Base-by-base conservation (phyloP, 2,888 invertebrate genomes). In the Pantelozetes paolii region DNA sequence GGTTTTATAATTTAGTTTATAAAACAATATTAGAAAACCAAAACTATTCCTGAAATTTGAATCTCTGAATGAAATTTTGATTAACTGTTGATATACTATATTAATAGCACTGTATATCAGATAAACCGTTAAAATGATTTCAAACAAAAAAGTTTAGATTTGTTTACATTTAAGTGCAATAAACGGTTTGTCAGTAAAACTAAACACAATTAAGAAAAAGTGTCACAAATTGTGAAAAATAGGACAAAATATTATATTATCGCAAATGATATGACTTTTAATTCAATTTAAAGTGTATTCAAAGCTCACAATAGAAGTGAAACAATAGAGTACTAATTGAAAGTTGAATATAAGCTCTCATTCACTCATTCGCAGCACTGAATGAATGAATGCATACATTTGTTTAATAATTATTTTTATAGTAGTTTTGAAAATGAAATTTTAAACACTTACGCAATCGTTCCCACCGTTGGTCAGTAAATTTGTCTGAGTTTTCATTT, bases 401-500 rank as follows among this genome's bases (percentile, higher is more conserved):
- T 5, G 15, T 20, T 54, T 3, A 54, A 54, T 54, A 54, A 54
- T 5, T 6, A 54, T 54, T 23, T 30, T 50, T 50, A 15, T 8
- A 40, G 6, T 5, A 64, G 26, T 64, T 20, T 13, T 6, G 13
- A 20, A 11, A 45, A 6, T 13, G 45, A 26, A 71, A 26, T 48
- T 0, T 32, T 23, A 20, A 20, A 54, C 32, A 86, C 88, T 87
- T 85, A 92, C 92, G 88, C 76, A 89, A 83, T 82, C 90, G 89
- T 77, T 92, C 90, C 88, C 91, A 91, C 77, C 90, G 89, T 81
- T 91, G 90, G 78, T 91, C 90, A 0, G 89, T 88, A 78, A 91
- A 88, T 77, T 88, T 88, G 81, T 89, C 88, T 69, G 90, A 90
- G 81, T 89, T 88, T 82, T 91, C 90, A 81, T 91, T 90, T 79